Evolutionary conservation across 2,113 vertebrate species (phyloP), one percentile per base, ranked within the genome.

Genomic region (Calyptommatus sinebrachiatus): DNA sequence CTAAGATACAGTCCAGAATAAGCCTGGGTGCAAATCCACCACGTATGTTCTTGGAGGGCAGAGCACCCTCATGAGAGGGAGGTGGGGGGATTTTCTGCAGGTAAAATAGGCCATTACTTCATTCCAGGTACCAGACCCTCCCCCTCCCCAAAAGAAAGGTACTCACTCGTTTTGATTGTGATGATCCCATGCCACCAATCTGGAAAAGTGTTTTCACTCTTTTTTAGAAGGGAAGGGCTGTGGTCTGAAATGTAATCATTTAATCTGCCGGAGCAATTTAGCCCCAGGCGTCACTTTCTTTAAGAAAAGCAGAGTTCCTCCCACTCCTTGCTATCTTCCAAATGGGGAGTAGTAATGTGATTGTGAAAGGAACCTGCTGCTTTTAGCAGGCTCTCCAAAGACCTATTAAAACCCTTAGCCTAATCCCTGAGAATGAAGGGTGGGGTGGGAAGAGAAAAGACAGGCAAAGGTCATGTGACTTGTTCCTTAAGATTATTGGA

Each of bases 131-230:
- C 4, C 28, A 26, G 46, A 77, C 22, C 14, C 41, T 3, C n/a
- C n/a, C n/a, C n/a, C n/a, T n/a, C n/a, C n/a, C 18, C 65, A 67
- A 24, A 57, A 50, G 63, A 80, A 75, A 70, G 35, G 72, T 70
- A 81, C 79, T 81, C 35, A 81, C 79, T 73, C 66, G 53, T 62
- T 81, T 81, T 61, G 66, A 69, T 26, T 81, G 79, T 8, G 72
- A 75, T 18, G 12, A 18, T 28, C 79, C 79, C 79, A 81, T 81
- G 79, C 28, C 66, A 2, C 53, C 10, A 4, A 48, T 26, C 41
- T 28, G n/a, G 26, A 57, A 53, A 31, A 20, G 18, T 29, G 57
- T 53, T 20, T 48, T 48, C 41, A 29, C 41, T 79, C 8, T 81
- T 41, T 57, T 60, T 57, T 69, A 22, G 45, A 69, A 3, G 26